Conservation (phyloP, 2,113 vertebrate species). For the Rousettus leschenaultii region DNA sequence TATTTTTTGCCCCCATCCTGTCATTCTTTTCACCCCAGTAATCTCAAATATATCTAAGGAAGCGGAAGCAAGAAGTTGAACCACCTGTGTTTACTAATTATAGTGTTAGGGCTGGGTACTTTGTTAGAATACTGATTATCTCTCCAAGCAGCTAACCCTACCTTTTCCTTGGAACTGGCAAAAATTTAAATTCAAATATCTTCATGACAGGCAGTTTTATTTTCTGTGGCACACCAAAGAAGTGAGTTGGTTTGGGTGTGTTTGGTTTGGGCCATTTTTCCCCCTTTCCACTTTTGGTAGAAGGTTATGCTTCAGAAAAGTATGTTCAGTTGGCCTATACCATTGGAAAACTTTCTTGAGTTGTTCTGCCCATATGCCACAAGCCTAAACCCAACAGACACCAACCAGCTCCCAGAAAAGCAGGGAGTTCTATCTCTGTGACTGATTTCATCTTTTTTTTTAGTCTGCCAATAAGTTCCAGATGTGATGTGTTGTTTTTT, state of each 20-base stretch:
- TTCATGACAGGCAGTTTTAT: background rate
- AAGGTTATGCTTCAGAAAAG: background rate
- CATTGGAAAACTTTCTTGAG: conserved; percentile 12
- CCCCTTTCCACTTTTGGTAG: background rate
- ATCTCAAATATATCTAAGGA: conserved; percentile 46
- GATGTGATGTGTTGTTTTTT: background rate
- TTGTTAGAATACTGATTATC: background rate
- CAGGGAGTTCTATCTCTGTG: background rate
- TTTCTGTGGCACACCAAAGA: background rate
- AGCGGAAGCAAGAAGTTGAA: conserved; percentile 46
- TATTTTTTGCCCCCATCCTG: conserved; percentile 51
- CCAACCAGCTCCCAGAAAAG: conserved; percentile 31
- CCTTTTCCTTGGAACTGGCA: background rate
- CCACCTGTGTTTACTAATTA: conserved; percentile 59
- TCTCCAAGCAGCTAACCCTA: background rate
- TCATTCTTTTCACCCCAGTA: conserved; percentile 39
- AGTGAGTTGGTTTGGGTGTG: conserved; percentile 29
- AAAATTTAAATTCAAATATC: conserved; percentile 5
- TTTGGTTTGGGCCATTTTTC: background rate
- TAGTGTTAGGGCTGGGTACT: background rate
- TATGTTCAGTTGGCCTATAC: background rate
- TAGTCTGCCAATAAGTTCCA: conserved; percentile 10
- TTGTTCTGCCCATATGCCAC: background rate
- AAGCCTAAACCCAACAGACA: background rate
- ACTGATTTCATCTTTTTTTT: conserved; percentile 4